Evolutionary conservation across 2,113 vertebrate genomes (phyloP).

Genomic region (Hippocampus comes): DNA sequence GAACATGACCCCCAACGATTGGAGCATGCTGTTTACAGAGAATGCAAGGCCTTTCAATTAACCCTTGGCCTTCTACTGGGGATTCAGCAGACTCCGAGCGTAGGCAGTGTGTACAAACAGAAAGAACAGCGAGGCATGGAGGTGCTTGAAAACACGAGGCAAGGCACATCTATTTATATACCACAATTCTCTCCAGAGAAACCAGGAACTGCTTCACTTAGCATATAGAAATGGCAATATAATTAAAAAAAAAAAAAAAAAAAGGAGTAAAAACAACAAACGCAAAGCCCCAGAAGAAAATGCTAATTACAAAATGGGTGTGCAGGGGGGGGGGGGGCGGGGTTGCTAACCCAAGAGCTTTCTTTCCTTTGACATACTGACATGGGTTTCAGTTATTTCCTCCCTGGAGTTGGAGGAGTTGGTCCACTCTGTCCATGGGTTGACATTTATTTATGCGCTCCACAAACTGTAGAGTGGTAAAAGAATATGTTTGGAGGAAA

Average conservation of each 20-base stretch:
- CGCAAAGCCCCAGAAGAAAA: not conserved
- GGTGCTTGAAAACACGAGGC: slow-evolving; percentile 28
- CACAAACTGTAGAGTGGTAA: not conserved
- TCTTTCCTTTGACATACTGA: not conserved
- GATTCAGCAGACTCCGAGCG: slow-evolving; percentile 12
- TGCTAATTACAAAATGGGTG: not conserved
- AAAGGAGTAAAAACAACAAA: not conserved
- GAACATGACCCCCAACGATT: slow-evolving; percentile 37
- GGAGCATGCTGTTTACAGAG: slow-evolving; percentile 41
- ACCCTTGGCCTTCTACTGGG: slow-evolving; percentile 40
- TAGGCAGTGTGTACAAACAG: slow-evolving; percentile 32
- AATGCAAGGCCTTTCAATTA: slow-evolving; percentile 51
- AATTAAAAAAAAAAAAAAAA: not conserved
- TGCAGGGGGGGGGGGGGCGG: not conserved
- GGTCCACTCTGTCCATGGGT: not conserved
- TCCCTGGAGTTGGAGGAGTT: not conserved
- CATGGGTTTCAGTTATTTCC: not conserved
- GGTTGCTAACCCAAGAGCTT: not conserved
- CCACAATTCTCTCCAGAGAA: not conserved
- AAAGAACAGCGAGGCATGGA: slow-evolving; percentile 18
- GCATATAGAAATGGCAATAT: not conserved
- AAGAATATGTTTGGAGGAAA: not conserved
- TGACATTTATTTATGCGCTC: not conserved
- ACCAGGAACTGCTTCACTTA: not conserved
- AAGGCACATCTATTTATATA: slow-evolving; percentile 6